Evolutionary conservation across 2,888 invertebrate species (phyloP).

Genomic region (Cephonodes hylas): DNA sequence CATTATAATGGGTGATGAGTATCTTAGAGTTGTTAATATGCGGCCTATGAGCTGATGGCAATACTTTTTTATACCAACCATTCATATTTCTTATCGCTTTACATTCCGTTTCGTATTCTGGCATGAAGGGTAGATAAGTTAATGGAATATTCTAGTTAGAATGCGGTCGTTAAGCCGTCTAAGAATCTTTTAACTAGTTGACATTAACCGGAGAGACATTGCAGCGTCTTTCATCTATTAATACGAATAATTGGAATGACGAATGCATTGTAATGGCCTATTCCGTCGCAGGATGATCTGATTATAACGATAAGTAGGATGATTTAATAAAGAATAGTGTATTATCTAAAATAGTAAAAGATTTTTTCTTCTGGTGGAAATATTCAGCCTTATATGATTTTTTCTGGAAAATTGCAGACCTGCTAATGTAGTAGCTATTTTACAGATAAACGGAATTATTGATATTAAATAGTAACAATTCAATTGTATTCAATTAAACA

Average conservation of each 20-base stretch:
- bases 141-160: constrained; percentile 6
- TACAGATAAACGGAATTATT: too few species aligned
- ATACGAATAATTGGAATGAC: background rate
- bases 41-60: background rate
- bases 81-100: constrained; percentile 18
- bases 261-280: background rate
- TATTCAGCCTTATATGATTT: too few species aligned
- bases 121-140: constrained; percentile 1
- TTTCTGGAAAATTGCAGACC: too few species aligned
- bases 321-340: too few species aligned
- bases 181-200: background rate
- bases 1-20: background rate
- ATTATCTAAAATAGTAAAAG: too few species aligned
- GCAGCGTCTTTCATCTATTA: background rate
- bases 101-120: background rate
- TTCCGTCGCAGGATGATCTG: too few species aligned
- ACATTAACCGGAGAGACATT: background rate
- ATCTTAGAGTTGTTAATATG: background rate
- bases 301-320: too few species aligned
- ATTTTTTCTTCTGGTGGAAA: too few species aligned
- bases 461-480: too few species aligned
- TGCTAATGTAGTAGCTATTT: too few species aligned
- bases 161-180: background rate
- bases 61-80: constrained; percentile 18
- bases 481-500: too few species aligned